Conservation (phyloP, 2,797 vertebrate species). For the Chaunax sp. region DNA sequence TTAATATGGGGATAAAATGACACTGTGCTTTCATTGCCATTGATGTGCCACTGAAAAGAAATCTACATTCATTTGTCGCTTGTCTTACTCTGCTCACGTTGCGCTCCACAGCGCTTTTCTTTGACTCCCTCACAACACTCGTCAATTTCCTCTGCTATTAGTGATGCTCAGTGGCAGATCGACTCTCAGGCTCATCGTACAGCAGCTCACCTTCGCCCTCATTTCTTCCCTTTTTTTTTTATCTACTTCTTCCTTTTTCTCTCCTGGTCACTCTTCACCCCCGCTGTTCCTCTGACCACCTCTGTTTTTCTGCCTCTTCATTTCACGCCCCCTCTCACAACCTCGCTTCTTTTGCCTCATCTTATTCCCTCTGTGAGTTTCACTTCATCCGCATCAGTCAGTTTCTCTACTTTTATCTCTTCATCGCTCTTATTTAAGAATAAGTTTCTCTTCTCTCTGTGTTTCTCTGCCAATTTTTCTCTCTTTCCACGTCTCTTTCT, state of each 20-base stretch:
- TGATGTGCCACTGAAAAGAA: slow-evolving; percentile 48
- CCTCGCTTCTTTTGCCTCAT: slow-evolving; percentile 1
- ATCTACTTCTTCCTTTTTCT: background rate
- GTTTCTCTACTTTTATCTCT: background rate
- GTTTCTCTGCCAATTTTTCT: slow-evolving; percentile 3
- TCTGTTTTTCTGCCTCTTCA: slow-evolving; percentile 10
- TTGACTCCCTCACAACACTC: slow-evolving; percentile 34
- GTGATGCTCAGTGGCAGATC: slow-evolving; percentile 53
- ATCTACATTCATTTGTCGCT: slow-evolving; percentile 55
- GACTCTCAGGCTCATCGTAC: slow-evolving; percentile 40
- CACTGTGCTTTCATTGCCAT: slow-evolving; percentile 49
- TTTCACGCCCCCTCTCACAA: slow-evolving; percentile 16
- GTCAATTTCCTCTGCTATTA: slow-evolving; percentile 53
- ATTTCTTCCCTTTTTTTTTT: slow-evolving; percentile 10
- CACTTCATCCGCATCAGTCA: background rate
- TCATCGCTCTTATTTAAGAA: background rate
- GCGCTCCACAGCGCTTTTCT: slow-evolving; percentile 20
- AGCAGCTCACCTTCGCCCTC: slow-evolving; percentile 24
- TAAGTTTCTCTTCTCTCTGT: background rate
- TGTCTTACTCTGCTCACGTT: slow-evolving; percentile 32
- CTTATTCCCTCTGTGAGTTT: slow-evolving; percentile 5
- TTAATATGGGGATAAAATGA: slow-evolving; percentile 53
- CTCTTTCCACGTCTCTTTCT: slow-evolving; percentile 6
- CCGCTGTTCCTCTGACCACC: background rate
- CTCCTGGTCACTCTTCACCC: background rate